phyloP scores from a whole-genome alignment of 2,888 invertebrate species.

The Eumacrocentrus americanus region DNA sequence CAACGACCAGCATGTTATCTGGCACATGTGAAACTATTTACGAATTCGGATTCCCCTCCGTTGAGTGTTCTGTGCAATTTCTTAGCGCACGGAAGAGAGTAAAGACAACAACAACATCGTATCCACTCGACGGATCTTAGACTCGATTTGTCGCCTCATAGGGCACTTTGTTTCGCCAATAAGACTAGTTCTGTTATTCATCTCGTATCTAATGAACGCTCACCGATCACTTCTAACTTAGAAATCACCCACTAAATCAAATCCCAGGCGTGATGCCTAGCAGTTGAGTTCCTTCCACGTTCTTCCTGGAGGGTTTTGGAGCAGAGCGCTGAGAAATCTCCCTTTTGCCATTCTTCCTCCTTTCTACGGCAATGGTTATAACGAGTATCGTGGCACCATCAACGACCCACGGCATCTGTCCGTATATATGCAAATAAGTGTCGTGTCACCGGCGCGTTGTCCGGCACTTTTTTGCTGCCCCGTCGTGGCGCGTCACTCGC shows the following conservation, averaged over 20 bases:
- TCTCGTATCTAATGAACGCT: no score
- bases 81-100: no score
- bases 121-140: not conserved
- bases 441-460: constrained; percentile 2
- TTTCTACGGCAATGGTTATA: no score
- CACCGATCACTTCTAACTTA: no score
- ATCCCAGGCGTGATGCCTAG: no score
- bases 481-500: constrained; percentile 4
- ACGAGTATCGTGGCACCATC: no score
- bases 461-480: not conserved
- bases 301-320: not conserved
- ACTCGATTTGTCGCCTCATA: not conserved
- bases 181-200: no score
- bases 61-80: no score
- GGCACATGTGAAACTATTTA: constrained; percentile 33
- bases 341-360: not conserved
- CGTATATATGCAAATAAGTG: constrained; percentile 14
- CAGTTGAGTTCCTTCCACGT: not conserved
- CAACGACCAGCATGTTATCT: constrained; percentile 44
- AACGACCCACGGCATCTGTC: no score
- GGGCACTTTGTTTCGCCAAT: not conserved
- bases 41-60: constrained; percentile 21
- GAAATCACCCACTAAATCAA: no score
- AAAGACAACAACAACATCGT: constrained; percentile 7
- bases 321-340: not conserved